A percentile compares a stretch with the other conserved stretches of the same genome.
These are phyloP conservation scores for Halcyon badia DNA, from an alignment of 2,797 vertebrate genomes.

Conservation along the genomic window DNA sequence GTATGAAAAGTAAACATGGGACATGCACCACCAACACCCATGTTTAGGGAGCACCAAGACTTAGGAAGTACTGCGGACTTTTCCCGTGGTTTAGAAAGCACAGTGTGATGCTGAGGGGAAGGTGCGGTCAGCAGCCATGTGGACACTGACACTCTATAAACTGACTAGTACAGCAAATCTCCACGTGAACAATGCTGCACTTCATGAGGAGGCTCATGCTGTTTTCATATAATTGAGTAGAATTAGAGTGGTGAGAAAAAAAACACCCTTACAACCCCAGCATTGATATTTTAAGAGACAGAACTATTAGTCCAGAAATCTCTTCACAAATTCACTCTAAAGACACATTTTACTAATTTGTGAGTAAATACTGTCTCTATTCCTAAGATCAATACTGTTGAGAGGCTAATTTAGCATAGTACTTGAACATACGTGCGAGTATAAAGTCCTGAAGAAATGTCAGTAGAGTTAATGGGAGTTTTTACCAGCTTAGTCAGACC, in stretches of 20 bases:
- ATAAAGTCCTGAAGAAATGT: not conserved
- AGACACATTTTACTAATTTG: not conserved
- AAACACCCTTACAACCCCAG: not conserved
- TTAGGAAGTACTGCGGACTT: not conserved
- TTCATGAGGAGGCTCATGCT: not conserved
- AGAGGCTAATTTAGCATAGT: not conserved
- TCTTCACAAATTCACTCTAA: not conserved
- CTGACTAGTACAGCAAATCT: not conserved
- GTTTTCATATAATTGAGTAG: not conserved
- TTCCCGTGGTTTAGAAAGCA: not conserved
- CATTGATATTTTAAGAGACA: not conserved
- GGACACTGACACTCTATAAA: not conserved
- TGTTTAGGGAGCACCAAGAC: not conserved
- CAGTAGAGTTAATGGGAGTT: slow-evolving; percentile 30
- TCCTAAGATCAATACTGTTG: not conserved
- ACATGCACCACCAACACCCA: not conserved
- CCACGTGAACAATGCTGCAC: not conserved
- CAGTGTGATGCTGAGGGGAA: not conserved
- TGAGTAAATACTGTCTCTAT: not conserved
- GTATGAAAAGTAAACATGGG: not conserved
- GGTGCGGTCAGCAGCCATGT: not conserved
- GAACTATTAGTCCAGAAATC: not conserved
- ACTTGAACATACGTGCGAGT: not conserved
- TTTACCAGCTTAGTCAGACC: slow-evolving; percentile 41
- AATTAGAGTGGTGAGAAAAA: not conserved